Conservation (phyloP, 2,797 vertebrate species). For the Echiichthys vipera region DNA sequence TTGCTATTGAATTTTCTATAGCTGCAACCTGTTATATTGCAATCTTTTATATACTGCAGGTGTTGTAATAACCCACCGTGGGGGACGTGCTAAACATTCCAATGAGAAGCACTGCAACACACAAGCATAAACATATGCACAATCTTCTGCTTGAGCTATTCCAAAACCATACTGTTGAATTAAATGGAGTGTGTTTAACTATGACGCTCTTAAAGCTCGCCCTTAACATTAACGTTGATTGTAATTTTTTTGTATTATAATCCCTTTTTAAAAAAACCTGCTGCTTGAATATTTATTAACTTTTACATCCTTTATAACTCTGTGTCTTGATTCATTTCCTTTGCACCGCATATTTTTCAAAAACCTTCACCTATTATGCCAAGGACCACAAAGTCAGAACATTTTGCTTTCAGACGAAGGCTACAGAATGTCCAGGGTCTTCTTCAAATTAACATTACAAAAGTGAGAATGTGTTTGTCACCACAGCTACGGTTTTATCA, state of each 20-base stretch:
- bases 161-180: constrained; percentile 41
- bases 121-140: constrained; percentile 38
- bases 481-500: not conserved
- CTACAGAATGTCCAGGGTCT: constrained; percentile 1
- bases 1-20: not conserved
- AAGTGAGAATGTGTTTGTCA: not conserved
- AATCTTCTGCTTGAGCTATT: constrained; percentile 49
- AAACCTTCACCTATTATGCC: not conserved
- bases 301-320: constrained; percentile 31
- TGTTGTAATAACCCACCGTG: not conserved
- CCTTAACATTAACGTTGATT: constrained; percentile 6
- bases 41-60: not conserved
- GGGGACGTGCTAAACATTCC: not conserved
- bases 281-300: constrained; percentile 34
- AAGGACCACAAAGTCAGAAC: not conserved
- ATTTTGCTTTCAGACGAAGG: too few species aligned
- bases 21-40: not conserved
- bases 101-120: not conserved
- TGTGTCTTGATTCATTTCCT: not conserved
- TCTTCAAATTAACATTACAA: rapidly evolving
- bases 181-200: constrained; percentile 54
- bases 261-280: constrained; percentile 7
- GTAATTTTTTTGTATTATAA: not conserved
- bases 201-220: constrained; percentile 22
- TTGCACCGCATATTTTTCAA: constrained; percentile 2